phyloP scores from a whole-genome alignment of 2,797 vertebrate species.

The Antrozous pallidus region DNA sequence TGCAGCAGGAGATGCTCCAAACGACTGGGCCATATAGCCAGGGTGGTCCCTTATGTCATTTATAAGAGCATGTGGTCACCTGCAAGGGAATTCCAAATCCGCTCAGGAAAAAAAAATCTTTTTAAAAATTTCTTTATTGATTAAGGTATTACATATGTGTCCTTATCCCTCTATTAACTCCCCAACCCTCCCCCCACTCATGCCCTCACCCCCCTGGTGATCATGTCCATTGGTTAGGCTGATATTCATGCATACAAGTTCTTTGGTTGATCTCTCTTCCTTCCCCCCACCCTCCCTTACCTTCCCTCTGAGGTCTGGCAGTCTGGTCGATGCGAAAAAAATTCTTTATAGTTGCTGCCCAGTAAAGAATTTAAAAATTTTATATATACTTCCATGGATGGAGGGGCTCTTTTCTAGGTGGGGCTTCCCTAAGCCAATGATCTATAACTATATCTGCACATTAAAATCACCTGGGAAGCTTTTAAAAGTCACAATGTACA shows the following conservation, averaged over 20 bases:
- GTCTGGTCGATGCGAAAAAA: too few species aligned
- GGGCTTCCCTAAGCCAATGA: neutral
- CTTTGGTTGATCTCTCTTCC: too few species aligned
- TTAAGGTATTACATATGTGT: too few species aligned
- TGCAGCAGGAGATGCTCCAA: neutral
- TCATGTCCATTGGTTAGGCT: too few species aligned
- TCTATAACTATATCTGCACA: neutral
- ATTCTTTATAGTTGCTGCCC: neutral
- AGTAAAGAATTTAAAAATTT: neutral
- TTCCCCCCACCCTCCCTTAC: too few species aligned
- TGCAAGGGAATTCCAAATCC: neutral
- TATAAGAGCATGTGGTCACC: neutral
- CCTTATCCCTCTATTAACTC: too few species aligned
- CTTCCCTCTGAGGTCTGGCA: too few species aligned
- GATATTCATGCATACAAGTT: too few species aligned
- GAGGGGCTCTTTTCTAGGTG: neutral
- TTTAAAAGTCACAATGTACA: constrained; percentile 1
- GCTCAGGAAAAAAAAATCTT: neutral
- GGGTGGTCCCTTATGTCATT: too few species aligned
- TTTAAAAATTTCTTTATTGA: neutral
- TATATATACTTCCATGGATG: neutral
- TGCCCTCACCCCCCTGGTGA: too few species aligned
- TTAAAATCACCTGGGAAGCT: neutral
- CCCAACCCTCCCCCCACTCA: too few species aligned
- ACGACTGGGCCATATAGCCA: neutral